Evolutionary conservation across 2,113 vertebrate genomes (phyloP), one percentile per base, ranked within the genome.

Genomic region (Ptilonorhynchus violaceus): DNA sequence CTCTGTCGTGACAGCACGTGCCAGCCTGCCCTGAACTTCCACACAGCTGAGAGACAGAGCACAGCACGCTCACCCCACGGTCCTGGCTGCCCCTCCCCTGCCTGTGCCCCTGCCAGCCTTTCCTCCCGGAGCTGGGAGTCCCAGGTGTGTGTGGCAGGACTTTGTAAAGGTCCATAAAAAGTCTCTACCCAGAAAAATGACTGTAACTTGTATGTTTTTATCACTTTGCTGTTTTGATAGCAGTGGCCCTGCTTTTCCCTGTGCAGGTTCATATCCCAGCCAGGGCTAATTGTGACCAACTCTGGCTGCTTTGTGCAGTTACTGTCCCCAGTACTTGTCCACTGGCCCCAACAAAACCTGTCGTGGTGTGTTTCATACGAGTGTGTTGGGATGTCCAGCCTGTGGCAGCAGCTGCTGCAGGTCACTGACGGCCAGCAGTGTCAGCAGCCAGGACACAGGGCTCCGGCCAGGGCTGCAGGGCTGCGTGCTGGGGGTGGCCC

Each of bases 41-140:
- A 6, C 60, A 8, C 7, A 41, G 17, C 13, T 23, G 28, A 25
- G 68, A 49, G 24, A 21, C 44, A 42, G 30, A 17, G 3, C 20
- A n/a, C 5, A 9, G 3, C n/a, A 49, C 21, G 16, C 20, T 14
- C 27, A 4, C 27, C 35, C 35, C 4, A 0, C 2, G 0, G 33
- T 1, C 47, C 76, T 63, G 62, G 23, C 63, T 46, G 37, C 23
- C 20, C 21, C 25, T 49, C 9, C 52, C 31, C 42, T 66, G n/a
- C 63, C 63, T 23, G 47, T 27, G 22, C n/a, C 47, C 39, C 52
- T 53, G 62, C 62, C 78, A 60, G 20, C 20, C 39, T 10, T 25
- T n/a, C 16, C 28, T 22, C 30, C 3, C 1, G 0, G 14, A 37
- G 50, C 46, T 6, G n/a, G 10, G 42, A 25, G 46, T 9, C 44